These are phyloP conservation scores for Cirrhinus mrigala DNA, from an alignment of 2,797 vertebrate genomes.

Conservation along the genomic window DNA sequence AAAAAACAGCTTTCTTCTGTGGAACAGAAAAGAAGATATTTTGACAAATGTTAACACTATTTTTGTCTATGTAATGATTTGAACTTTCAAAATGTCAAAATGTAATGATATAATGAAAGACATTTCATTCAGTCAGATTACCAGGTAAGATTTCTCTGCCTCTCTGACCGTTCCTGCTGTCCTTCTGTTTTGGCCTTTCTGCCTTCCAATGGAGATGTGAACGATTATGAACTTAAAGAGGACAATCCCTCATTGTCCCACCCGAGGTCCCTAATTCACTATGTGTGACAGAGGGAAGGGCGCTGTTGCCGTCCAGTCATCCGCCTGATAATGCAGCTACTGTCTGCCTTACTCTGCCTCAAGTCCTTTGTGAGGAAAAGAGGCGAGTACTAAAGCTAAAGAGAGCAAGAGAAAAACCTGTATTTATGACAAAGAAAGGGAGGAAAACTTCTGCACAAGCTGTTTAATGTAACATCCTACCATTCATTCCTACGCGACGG, in stretches of 20 bases:
- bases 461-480: slow-evolving; percentile 23
- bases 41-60: background rate
- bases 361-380: slow-evolving; percentile 41
- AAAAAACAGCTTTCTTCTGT: no score
- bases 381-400: slow-evolving; percentile 12
- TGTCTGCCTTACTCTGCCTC: slow-evolving; percentile 60
- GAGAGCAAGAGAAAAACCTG: slow-evolving; percentile 14
- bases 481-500: background rate
- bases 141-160: slow-evolving; percentile 39
- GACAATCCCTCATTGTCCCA: slow-evolving; percentile 76
- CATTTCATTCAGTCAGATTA: background rate
- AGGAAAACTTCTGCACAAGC: background rate
- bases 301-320: slow-evolving; percentile 54
- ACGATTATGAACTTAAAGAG: slow-evolving; percentile 72
- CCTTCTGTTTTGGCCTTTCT: slow-evolving; percentile 39
- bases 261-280: slow-evolving; percentile 73
- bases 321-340: slow-evolving; percentile 67
- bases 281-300: slow-evolving; percentile 71
- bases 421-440: slow-evolving; percentile 31
- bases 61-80: no score
- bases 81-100: background rate
- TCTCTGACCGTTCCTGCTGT: slow-evolving; percentile 48
- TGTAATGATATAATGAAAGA: background rate
- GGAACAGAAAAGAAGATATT: background rate
- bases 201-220: slow-evolving; percentile 66